phyloP scores from a whole-genome alignment of 2,888 invertebrate genomes.

The Hylaea fasciaria region DNA sequence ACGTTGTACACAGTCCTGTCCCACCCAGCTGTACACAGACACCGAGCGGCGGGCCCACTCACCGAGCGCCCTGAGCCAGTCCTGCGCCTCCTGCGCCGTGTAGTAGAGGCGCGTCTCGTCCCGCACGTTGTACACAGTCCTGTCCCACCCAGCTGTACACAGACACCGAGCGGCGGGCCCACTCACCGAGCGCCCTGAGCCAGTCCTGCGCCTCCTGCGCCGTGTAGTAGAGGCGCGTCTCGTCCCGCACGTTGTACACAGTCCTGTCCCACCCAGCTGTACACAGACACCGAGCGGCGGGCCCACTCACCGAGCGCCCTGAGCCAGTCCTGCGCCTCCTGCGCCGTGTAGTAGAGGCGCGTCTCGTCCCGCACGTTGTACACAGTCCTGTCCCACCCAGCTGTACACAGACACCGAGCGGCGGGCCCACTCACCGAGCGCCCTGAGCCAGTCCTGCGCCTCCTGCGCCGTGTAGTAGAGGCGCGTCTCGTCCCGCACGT shows the following conservation, averaged over 20 bases:
- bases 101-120: too few species aligned
- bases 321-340: conserved; percentile 92
- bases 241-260: conserved; percentile 85
- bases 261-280: too few species aligned
- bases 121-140: too few species aligned
- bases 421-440: conserved; percentile 85
- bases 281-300: background rate
- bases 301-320: conserved; percentile 85
- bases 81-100: too few species aligned
- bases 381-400: background rate
- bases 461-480: conserved; percentile 93
- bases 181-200: conserved; percentile 87
- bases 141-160: too few species aligned
- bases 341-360: conserved; percentile 91
- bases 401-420: background rate
- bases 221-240: conserved; percentile 93
- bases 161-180: too few species aligned
- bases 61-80: too few species aligned
- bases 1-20: too few species aligned
- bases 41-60: too few species aligned
- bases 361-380: conserved; percentile 90
- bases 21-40: too few species aligned
- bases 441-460: conserved; percentile 89
- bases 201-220: conserved; percentile 92
- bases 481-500: conserved; percentile 91